Base-by-base conservation (phyloP, 2,797 vertebrate species). In the Falco rusticolus region DNA sequence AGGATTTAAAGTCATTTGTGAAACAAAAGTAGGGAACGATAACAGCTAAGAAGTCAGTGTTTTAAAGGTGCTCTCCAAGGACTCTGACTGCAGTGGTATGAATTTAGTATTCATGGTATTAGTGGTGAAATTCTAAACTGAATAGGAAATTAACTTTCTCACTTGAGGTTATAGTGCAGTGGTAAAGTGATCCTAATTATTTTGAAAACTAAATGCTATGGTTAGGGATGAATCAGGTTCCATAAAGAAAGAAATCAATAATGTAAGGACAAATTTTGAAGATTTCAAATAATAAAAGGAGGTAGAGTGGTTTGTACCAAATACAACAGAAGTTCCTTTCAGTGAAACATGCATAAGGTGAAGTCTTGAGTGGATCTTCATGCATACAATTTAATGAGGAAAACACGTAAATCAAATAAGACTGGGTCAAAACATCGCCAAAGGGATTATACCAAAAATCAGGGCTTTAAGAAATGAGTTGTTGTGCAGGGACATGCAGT, bases 71-170 rank as follows among this genome's bases (percentile, higher is more conserved):
- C n/a, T 94, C 82, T 89, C 92, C 1, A 1, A 92, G 79, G 91
- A 81, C 56, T 85, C 81, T 1, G 4, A 68, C 87, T 25, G 6
- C 60, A 21, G 41, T 5, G 9, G 43, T 66, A 80, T 91, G 69
- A 93, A 61, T 96, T 90, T 81, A 92, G 86, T 74, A 93, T 92
- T 86, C 78, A 21, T 31, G 37, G 81, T 83, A 95, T 92, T 92
- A 94, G 93, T 83, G 54, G 81, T 6, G 84, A 95, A 95, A 92
- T 71, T 95, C 93, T 94, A 87, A 95, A 93, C 89, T 87, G 92
- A 85, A 95, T 87, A 91, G 87, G 89, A 96, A 93, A 95, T 95
- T 80, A 95, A 78, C 75, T 94, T 94, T 89, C 84, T 93, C 91
- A 78, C 81, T 92, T 91, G 82, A 93, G 81, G 90, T 95, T 88